These are phyloP conservation scores for Cecropterus lyciades DNA, from an alignment of 1,140 invertebrate genomes.

Conservation along the genomic window DNA sequence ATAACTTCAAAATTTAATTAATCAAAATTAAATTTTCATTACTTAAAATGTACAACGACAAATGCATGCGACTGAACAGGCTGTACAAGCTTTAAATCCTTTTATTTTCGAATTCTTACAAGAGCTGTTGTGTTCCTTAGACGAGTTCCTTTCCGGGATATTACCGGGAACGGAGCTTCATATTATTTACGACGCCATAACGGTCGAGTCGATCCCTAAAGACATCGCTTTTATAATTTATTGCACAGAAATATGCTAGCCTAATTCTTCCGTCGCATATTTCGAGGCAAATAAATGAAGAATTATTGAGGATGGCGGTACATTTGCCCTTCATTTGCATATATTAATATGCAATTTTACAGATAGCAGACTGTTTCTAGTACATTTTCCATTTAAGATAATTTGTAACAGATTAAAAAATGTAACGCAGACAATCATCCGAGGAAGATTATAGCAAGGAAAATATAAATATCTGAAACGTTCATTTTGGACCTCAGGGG, in stretches of 20 bases:
- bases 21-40: too few relatives aligned
- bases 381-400: too few relatives aligned
- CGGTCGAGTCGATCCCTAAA: slow-evolving; percentile 68
- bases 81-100: slow-evolving; percentile 28
- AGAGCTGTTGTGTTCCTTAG: slow-evolving; percentile 55
- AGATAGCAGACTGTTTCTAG: too few relatives aligned
- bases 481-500: too few relatives aligned
- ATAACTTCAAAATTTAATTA: too few relatives aligned
- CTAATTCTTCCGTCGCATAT: slow-evolving; percentile 71
- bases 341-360: too few relatives aligned
- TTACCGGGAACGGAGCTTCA: slow-evolving; percentile 52
- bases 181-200: slow-evolving; percentile 75
- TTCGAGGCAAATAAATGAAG: slow-evolving; percentile 54
- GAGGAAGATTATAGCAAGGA: too few relatives aligned
- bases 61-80: slow-evolving; percentile 13
- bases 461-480: too few relatives aligned
- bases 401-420: too few relatives aligned
- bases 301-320: slow-evolving; percentile 49
- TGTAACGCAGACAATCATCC: too few relatives aligned
- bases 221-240: slow-evolving; percentile 80
- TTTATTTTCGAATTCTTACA: slow-evolving; percentile 41
- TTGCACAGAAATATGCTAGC: slow-evolving; percentile 69
- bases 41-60: slow-evolving; percentile 1
- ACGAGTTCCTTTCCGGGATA: slow-evolving; percentile 61
- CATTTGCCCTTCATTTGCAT: slow-evolving; percentile 30